Evolutionary conservation across 2,797 vertebrate genomes (phyloP).

Genomic region (Cyprinodon diabolis): DNA sequence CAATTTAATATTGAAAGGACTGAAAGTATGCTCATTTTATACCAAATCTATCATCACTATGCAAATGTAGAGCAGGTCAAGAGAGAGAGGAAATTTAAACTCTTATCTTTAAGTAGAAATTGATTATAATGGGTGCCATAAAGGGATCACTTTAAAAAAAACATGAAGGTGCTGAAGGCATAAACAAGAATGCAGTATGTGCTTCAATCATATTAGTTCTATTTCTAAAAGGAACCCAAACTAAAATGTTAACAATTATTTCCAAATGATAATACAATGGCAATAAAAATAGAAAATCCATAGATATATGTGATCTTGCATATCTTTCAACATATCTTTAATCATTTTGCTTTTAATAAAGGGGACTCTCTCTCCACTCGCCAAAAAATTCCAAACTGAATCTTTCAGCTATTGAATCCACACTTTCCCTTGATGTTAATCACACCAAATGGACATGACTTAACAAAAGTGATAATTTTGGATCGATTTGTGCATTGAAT

Average conservation of each 20-base stretch:
- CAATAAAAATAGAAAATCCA: slow-evolving; percentile 38
- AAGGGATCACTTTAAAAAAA: no score
- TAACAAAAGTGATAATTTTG: slow-evolving; percentile 21
- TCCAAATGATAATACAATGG: slow-evolving; percentile 20
- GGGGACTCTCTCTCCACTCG: slow-evolving; percentile 34
- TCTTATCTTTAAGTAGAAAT: no score
- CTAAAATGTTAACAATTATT: slow-evolving; percentile 14
- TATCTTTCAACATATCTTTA: slow-evolving; percentile 59
- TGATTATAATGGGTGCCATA: no score
- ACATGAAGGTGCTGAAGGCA: no score
- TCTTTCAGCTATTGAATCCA: slow-evolving; percentile 61
- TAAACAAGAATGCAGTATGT: no score
- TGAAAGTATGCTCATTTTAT: no score
- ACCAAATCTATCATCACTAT: no score
- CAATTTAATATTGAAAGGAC: no score
- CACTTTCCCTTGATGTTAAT: slow-evolving; percentile 43
- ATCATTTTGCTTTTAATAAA: slow-evolving; percentile 62
- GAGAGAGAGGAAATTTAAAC: no score
- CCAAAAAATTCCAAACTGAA: slow-evolving; percentile 44
- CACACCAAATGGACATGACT: slow-evolving; percentile 27
- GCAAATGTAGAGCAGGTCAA: no score
- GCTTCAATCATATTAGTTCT: not conserved
- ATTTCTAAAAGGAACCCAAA: slow-evolving; percentile 37
- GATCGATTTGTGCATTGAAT: slow-evolving; percentile 10
- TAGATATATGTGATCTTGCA: slow-evolving; percentile 32